Conservation (phyloP, 2,888 invertebrate genomes). For the Chaetogeoica ovagalla region DNA sequence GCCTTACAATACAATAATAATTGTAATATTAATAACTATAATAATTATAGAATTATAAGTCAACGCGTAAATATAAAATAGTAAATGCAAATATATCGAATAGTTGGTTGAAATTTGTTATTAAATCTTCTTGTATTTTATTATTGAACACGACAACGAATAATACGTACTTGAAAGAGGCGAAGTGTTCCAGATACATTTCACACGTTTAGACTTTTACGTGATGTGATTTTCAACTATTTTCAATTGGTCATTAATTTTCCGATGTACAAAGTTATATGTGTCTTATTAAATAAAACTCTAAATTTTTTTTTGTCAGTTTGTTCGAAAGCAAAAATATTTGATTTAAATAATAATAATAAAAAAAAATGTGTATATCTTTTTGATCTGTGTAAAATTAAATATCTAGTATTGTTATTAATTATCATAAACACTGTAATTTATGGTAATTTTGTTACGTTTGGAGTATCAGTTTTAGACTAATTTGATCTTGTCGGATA, state of each 20-base stretch:
- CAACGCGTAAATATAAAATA: not conserved
- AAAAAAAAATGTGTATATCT: too few relatives aligned
- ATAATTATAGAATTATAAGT: too few relatives aligned
- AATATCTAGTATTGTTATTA: too few relatives aligned
- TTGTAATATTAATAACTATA: too few relatives aligned
- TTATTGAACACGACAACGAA: not conserved
- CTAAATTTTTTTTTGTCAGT: not conserved
- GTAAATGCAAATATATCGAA: not conserved
- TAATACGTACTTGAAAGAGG: not conserved
- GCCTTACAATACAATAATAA: not conserved
- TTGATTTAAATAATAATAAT: too few relatives aligned
- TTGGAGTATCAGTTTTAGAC: constrained; percentile 20
- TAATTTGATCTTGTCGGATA: constrained; percentile 24
- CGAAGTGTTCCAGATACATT: not conserved
- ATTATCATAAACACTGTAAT: too few relatives aligned
- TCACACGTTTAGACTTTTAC: not conserved
- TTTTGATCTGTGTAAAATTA: too few relatives aligned
- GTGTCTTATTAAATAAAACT: not conserved
- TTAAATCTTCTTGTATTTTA: not conserved
- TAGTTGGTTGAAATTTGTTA: not conserved
- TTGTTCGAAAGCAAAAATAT: too few relatives aligned
- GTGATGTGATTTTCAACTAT: not conserved
- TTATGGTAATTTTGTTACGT: not conserved
- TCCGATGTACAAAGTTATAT: not conserved
- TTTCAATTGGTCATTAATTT: not conserved